Base-by-base conservation (phyloP, 2,888 invertebrate genomes). In the Chaetogeoica ovagalla region DNA sequence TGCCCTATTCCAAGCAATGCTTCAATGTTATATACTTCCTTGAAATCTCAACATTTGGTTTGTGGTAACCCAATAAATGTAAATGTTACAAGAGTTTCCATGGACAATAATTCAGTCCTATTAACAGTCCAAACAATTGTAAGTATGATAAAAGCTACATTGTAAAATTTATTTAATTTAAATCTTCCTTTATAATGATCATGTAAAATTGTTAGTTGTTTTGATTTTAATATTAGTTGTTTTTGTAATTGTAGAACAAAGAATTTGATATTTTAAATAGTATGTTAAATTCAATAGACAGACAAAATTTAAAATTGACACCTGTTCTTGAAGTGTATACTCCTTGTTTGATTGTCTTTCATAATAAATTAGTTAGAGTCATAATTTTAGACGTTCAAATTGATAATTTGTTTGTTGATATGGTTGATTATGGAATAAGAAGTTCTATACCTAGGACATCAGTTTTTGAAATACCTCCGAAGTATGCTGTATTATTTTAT, bases 301-400 rank as follows among this genome's bases (percentile, higher is more conserved):
- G 79, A n/a, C 39, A 79, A 4, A 62, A 65, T 57, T 79, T 79
- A 63, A 70, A 70, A 57, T 48, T 79, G 19, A 13, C 57, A n/a
- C 57, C 71, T 30, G 21, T 71, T 71, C 55, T 79, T 63, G 71
- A 79, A 71, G 71, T 71, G 2, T 60, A 63, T 2, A 71, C 79
- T 71, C 63, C 79, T 71, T 79, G 79, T 71, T 71, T 79, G 39
- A 65, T 79, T 39, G 11, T 71, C 65, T 55, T 71, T 1, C 23
- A 0, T 43, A 71, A 52, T 8, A 37, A 71, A 70, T 43, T 79
- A 13, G 71, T 63, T 55, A 70, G 79, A 71, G 79, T 63, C 19
- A 63, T 79, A 19, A 79, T 79, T 39, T 63, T 79, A 57, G 79
- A 79, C 8, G 43, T 71, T 19, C 39, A 79, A 63, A 43, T 71